Percentiles rank a stretch among this genome's conserved stretches.
phyloP scores from a whole-genome alignment of 2,797 vertebrate genomes.

The Pelobates cultripes region DNA sequence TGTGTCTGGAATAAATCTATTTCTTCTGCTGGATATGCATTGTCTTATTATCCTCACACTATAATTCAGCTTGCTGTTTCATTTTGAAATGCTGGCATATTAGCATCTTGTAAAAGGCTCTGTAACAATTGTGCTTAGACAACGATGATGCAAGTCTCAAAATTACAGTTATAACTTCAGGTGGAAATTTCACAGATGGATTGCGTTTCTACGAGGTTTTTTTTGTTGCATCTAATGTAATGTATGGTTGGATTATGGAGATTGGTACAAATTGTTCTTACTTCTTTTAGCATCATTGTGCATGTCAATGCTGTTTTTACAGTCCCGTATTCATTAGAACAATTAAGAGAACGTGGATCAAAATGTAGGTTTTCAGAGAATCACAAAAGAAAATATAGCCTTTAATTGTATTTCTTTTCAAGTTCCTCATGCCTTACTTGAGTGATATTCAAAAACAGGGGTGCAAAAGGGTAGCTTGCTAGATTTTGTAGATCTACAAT shows the following conservation, averaged over 20 bases:
- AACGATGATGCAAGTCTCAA: conserved; percentile 13
- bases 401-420: too few relatives aligned
- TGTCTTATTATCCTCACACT: conserved; percentile 20
- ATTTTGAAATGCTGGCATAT: conserved; percentile 34
- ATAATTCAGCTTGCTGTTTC: conserved; percentile 38
- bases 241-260: conserved; percentile 15
- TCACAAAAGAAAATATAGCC: neutral
- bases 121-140: conserved; percentile 12
- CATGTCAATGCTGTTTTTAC: conserved; percentile 1
- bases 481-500: too few relatives aligned
- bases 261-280: conserved; percentile 22
- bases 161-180: conserved; percentile 20
- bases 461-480: too few relatives aligned
- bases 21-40: neutral
- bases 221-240: neutral
- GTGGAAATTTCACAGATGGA: conserved; percentile 8
- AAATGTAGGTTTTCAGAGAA: neutral
- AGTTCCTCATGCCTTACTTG: too few relatives aligned
- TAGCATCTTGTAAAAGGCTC: conserved; percentile 44
- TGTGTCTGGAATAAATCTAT: conserved; percentile 12
- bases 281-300: neutral
- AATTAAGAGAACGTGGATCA: neutral
- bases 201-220: neutral
- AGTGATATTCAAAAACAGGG: too few relatives aligned
- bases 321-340: conserved; percentile 11